Conservation (phyloP, 2,888 invertebrate species). For the Rotaria sp. region DNA sequence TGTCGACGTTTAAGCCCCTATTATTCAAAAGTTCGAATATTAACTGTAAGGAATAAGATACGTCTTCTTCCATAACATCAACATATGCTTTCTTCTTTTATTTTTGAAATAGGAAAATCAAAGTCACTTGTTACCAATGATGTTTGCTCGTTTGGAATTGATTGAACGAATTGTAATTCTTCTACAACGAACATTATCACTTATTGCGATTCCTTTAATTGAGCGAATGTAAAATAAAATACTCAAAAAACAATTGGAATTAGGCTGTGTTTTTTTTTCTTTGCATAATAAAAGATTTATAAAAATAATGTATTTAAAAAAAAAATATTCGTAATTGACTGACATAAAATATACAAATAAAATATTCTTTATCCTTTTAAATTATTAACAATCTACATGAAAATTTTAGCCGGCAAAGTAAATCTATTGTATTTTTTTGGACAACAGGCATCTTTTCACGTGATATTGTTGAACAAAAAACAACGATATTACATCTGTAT, state of each 20-base stretch:
- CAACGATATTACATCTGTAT: not conserved
- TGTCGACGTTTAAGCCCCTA: constrained; percentile 19
- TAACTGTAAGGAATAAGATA: not conserved
- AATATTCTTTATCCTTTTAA: not conserved
- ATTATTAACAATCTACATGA: not conserved
- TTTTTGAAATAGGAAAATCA: not conserved
- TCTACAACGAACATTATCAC: not conserved
- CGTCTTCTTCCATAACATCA: too few species aligned
- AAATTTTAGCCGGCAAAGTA: not conserved
- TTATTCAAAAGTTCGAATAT: constrained; percentile 20
- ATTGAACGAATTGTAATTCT: not conserved
- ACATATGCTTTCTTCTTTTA: too few species aligned
- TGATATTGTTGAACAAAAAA: not conserved
- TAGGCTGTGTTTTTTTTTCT: not conserved
- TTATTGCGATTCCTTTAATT: not conserved
- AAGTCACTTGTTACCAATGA: not conserved
- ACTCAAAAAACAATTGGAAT: not conserved
- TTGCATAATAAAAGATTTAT: not conserved
- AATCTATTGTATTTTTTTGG: not conserved
- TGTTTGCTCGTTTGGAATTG: constrained; percentile 28
- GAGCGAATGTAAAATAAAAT: not conserved
- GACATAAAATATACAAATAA: not conserved
- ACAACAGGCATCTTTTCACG: not conserved
- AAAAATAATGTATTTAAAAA: too few species aligned
- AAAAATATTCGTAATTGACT: too few species aligned